These are phyloP conservation scores for Cyanistes caeruleus DNA, from an alignment of 2,113 vertebrate species.

Conservation along the genomic window DNA sequence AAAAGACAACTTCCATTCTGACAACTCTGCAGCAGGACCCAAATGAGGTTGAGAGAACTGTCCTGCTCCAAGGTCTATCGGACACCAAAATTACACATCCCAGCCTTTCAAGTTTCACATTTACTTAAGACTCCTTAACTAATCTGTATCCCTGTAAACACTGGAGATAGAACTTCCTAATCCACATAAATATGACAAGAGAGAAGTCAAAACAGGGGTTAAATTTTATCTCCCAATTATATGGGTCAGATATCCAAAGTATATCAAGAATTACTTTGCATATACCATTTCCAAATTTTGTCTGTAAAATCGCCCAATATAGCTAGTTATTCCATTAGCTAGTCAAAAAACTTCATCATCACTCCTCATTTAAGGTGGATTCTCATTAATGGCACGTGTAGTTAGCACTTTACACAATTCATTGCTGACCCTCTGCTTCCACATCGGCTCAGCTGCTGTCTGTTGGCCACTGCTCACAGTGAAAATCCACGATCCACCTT, in stretches of 20 bases:
- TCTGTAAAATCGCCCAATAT: neutral
- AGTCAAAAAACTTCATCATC: neutral
- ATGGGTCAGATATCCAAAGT: neutral
- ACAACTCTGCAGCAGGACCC: neutral
- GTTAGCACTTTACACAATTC: neutral
- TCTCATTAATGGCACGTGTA: neutral
- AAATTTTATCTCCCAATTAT: neutral
- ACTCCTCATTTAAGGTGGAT: neutral
- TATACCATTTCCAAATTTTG: neutral
- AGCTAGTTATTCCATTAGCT: neutral
- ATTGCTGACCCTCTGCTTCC: neutral
- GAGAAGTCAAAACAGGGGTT: neutral
- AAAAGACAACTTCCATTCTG: neutral
- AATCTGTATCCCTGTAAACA: neutral
- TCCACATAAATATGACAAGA: neutral
- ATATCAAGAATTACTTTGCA: neutral
- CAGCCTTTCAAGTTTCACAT: neutral
- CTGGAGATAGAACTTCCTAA: neutral
- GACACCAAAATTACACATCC: neutral
- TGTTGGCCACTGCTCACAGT: neutral
- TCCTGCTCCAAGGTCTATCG: neutral
- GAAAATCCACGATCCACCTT: neutral
- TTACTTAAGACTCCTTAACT: neutral
- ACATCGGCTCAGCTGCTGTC: neutral
- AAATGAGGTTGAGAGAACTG: neutral